Conservation (phyloP, 2,888 invertebrate species). For the Chaetogeoica ovagalla region DNA sequence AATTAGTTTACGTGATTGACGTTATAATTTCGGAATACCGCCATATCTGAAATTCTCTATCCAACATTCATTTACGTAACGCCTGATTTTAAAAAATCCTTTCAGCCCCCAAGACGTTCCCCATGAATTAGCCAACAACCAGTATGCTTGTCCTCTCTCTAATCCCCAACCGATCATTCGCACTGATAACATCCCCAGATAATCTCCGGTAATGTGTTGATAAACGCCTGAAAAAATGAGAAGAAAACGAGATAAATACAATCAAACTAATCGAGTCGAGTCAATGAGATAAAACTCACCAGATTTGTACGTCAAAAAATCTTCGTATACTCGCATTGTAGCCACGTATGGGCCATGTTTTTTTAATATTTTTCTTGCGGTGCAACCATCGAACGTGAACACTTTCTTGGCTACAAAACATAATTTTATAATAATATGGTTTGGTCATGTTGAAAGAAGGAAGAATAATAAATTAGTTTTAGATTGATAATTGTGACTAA, state of each 20-base stretch:
- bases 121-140: slow-evolving; percentile 50
- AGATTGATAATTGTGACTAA: no score
- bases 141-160: slow-evolving; percentile 15
- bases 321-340: slow-evolving; percentile 52
- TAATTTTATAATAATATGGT: no score
- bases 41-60: slow-evolving; percentile 31
- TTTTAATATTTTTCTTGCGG: slow-evolving; percentile 27
- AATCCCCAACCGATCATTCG: slow-evolving; percentile 48
- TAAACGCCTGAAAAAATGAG: slow-evolving; percentile 67
- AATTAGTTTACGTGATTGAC: no score
- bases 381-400: slow-evolving; percentile 22
- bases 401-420: slow-evolving; percentile 9
- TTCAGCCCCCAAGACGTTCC: slow-evolving; percentile 42
- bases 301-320: slow-evolving; percentile 52
- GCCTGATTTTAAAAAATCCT: slow-evolving; percentile 48
- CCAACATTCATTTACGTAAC: slow-evolving; percentile 37
- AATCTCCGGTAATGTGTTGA: slow-evolving; percentile 72
- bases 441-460: no score
- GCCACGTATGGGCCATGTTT: slow-evolving; percentile 51
- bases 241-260: not conserved
- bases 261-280: not conserved
- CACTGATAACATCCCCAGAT: slow-evolving; percentile 62
- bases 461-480: no score
- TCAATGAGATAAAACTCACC: slow-evolving; percentile 7
- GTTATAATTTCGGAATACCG: slow-evolving; percentile 9